A percentile compares a stretch with the other conserved stretches of the same genome.
Conservation (phyloP, 2,888 invertebrate genomes). For the Odontomyia ornata region DNA sequence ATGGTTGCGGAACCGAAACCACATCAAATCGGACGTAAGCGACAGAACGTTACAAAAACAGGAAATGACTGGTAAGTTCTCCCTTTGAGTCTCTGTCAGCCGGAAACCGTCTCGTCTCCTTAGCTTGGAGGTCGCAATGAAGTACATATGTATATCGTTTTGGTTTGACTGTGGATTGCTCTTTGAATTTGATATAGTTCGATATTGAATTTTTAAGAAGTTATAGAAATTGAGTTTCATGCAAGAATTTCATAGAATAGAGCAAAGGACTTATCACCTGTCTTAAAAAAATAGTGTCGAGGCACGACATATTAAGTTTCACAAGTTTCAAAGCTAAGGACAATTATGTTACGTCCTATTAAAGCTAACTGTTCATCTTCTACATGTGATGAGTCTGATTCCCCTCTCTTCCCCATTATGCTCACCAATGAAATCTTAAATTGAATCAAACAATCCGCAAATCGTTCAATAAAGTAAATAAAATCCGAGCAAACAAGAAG, state of each 20-base stretch:
- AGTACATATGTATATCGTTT: no score
- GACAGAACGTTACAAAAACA: constrained; percentile 70
- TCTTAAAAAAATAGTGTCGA: no score
- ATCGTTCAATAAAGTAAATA: not conserved
- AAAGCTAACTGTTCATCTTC: not conserved
- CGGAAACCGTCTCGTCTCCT: constrained; percentile 28
- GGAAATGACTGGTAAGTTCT: constrained; percentile 70
- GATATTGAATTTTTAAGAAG: no score
- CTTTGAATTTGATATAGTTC: no score
- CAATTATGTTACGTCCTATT: not conserved
- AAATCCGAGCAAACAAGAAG: not conserved
- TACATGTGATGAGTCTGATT: not conserved
- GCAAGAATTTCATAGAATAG: no score
- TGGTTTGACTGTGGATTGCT: not conserved
- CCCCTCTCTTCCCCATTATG: not conserved
- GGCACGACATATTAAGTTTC: no score
- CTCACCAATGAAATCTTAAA: not conserved
- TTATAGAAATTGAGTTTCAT: no score
- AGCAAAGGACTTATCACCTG: no score
- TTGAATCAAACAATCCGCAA: not conserved
- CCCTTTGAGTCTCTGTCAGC: constrained; percentile 28
- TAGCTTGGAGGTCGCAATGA: no score
- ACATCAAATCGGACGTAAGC: constrained; percentile 70
- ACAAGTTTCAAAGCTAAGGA: not conserved
- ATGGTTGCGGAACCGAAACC: constrained; percentile 76